Evolutionary conservation across 2,113 vertebrate species (phyloP).

Genomic region (Phodopus roborovskii): DNA sequence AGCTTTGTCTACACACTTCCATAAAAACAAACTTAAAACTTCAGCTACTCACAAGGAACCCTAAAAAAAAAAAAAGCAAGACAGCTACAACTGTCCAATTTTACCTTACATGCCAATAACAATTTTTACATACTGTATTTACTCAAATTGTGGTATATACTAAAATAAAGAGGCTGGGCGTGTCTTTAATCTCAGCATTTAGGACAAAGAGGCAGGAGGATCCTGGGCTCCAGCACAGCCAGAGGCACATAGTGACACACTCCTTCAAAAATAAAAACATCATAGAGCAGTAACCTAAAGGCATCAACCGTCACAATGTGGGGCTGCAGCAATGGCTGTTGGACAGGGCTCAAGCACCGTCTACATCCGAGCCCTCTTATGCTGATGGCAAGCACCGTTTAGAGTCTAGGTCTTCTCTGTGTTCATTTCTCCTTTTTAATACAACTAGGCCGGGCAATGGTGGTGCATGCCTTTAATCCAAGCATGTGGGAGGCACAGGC

Average conservation of each 20-base stretch:
- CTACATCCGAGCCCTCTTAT: neutral
- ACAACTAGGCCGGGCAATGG: no score
- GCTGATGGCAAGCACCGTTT: neutral
- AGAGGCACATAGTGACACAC: neutral
- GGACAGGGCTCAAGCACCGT: neutral
- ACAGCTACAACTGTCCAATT: neutral
- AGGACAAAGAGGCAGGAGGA: neutral
- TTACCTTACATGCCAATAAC: neutral
- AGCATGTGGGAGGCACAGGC: no score
- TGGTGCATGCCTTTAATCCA: no score
- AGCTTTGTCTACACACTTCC: conserved; percentile 4
- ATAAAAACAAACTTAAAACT: conserved; percentile 33
- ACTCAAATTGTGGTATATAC: neutral
- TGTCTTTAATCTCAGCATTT: neutral
- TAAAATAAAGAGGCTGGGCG: neutral
- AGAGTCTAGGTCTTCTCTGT: neutral
- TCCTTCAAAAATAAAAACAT: no score
- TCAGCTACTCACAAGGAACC: neutral
- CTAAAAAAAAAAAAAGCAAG: neutral
- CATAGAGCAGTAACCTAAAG: neutral
- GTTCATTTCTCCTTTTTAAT: neutral
- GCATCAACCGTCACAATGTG: neutral
- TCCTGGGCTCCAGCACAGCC: neutral
- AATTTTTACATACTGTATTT: conserved; percentile 41
- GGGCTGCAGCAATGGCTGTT: neutral